Evolutionary conservation across 2,888 invertebrate species (phyloP).

Genomic region (Serrognathus titanus): DNA sequence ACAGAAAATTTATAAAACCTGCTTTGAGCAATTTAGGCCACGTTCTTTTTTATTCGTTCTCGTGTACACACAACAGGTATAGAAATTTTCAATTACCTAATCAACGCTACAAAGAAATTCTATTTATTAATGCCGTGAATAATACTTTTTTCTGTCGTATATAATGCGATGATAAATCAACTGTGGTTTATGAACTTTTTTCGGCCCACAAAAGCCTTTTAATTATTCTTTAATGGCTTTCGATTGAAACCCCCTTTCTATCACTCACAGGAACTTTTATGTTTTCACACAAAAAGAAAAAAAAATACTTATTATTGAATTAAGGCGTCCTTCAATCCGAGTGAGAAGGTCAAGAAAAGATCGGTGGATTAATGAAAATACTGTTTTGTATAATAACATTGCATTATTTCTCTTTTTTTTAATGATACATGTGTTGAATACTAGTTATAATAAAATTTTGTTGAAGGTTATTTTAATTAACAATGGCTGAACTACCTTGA

Average conservation of each 20-base stretch:
- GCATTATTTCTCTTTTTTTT: no score
- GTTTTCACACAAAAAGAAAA: not conserved
- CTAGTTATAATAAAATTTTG: no score
- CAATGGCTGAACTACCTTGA: no score
- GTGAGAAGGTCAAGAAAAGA: no score
- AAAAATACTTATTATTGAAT: not conserved
- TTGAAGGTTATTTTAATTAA: no score
- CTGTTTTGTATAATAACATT: no score
- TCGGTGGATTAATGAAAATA: no score
- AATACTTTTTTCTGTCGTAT: not conserved
- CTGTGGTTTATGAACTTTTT: not conserved
- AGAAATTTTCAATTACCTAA: constrained; percentile 10
- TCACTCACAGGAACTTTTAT: not conserved
- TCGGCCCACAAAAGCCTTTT: not conserved
- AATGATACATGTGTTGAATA: no score
- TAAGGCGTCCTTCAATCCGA: not conserved
- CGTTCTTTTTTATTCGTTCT: constrained; percentile 11
- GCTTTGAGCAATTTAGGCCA: constrained; percentile 26
- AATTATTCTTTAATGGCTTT: not conserved
- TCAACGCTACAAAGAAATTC: constrained; percentile 11
- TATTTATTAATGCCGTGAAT: not conserved
- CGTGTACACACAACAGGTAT: not conserved
- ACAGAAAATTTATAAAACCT: constrained; percentile 26
- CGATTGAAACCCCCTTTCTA: not conserved
- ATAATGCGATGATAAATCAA: not conserved